Percentiles rank a stretch among this genome's conserved stretches.
These are phyloP conservation scores for Drosophila formosana DNA, from an alignment of 2,888 invertebrate species.

Conservation along the genomic window DNA sequence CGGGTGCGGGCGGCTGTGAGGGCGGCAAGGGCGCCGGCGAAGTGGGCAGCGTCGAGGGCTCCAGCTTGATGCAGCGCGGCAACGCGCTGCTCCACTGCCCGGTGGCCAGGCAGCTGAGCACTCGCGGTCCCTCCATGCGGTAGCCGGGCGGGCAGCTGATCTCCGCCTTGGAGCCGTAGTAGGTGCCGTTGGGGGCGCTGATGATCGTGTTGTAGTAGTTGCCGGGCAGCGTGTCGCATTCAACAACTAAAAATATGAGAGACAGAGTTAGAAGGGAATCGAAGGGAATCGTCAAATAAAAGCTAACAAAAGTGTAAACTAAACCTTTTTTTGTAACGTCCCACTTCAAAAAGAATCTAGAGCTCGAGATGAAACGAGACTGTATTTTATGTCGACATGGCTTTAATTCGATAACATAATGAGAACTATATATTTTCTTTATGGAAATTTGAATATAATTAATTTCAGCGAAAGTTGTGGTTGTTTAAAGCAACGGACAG, in stretches of 20 bases:
- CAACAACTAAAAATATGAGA: constrained; percentile 87
- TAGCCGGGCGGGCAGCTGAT: constrained; percentile 91
- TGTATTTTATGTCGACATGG: too few relatives aligned
- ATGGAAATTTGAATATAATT: too few relatives aligned
- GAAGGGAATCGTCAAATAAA: too few relatives aligned
- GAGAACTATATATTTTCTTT: too few relatives aligned
- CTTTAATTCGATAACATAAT: too few relatives aligned
- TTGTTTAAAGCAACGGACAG: background rate
- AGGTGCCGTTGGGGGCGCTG: constrained; percentile 89
- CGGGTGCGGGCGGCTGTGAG: constrained; percentile 42
- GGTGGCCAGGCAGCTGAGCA: constrained; percentile 89
- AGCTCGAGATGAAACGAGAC: too few relatives aligned
- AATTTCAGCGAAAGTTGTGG: background rate
- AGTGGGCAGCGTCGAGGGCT: constrained; percentile 84
- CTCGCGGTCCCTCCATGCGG: constrained; percentile 88
- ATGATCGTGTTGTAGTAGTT: constrained; percentile 86
- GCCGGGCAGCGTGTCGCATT: constrained; percentile 89
- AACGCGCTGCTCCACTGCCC: constrained; percentile 92
- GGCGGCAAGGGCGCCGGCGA: constrained; percentile 55
- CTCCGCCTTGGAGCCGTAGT: constrained; percentile 90
- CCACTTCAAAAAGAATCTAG: too few relatives aligned
- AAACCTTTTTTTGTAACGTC: too few relatives aligned
- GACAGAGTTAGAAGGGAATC: too few relatives aligned
- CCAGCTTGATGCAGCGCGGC: constrained; percentile 91
- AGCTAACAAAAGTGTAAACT: too few relatives aligned